Evolutionary conservation across 2,113 vertebrate species (phyloP).

Genomic region (Centropus unirufus): DNA sequence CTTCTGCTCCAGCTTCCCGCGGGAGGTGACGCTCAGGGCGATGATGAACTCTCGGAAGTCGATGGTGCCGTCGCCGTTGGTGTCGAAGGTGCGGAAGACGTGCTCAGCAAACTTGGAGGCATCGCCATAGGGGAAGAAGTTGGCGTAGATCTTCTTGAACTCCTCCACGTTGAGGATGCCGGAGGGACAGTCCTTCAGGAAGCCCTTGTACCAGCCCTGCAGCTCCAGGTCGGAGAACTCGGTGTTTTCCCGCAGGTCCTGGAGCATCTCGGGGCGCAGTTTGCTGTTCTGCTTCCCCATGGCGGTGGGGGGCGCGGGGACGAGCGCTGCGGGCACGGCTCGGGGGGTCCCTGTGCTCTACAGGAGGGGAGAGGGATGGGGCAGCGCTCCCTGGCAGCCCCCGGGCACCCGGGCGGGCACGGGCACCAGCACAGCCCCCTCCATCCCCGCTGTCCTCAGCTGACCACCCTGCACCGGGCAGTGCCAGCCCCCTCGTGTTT

Average conservation of each 20-base stretch:
- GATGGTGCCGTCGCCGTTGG: conserved; percentile 95
- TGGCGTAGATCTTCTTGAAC: conserved; percentile 99
- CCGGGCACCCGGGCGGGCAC: neutral
- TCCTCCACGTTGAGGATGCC: conserved; percentile 97
- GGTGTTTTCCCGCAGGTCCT: conserved; percentile 96
- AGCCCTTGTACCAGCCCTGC: conserved; percentile 99
- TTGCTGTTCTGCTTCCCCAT: conserved; percentile 99
- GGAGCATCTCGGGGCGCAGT: conserved; percentile 95
- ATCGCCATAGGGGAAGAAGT: conserved; percentile 98
- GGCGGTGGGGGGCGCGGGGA: neutral
- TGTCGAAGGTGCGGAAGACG: conserved; percentile 98
- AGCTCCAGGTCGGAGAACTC: conserved; percentile 98
- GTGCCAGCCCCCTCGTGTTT: neutral
- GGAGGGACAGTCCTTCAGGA: conserved; percentile 97
- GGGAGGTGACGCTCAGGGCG: conserved; percentile 95
- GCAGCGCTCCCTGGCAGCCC: neutral
- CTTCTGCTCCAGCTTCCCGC: conserved; percentile 98
- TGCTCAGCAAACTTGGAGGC: conserved; percentile 99
- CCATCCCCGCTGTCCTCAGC: conserved; percentile 7
- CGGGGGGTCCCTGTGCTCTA: neutral
- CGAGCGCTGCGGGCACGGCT: neutral
- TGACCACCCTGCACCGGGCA: neutral
- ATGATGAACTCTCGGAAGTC: conserved; percentile 99
- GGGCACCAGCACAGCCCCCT: neutral
- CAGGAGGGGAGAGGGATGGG: neutral